Evolutionary conservation across 2,797 vertebrate genomes (phyloP).

Genomic region (Micropoecilia bifurca): DNA sequence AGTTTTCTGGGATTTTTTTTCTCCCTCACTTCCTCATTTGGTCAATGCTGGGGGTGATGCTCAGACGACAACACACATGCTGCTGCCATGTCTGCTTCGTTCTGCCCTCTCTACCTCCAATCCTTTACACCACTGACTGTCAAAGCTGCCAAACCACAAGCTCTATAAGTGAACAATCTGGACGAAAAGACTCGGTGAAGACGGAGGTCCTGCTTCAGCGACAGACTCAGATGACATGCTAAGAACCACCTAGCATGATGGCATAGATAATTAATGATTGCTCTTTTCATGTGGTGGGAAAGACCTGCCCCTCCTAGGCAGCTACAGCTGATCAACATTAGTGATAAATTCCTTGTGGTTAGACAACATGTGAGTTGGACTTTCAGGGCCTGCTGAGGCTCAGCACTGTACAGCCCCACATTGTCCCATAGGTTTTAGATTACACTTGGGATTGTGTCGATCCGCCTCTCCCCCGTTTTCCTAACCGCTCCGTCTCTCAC

Average conservation of each 20-base stretch:
- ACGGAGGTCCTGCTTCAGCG: conserved; percentile 74
- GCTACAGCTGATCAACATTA: conserved; percentile 85
- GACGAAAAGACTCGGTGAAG: conserved; percentile 55
- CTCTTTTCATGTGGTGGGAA: conserved; percentile 56
- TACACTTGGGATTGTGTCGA: conserved; percentile 73
- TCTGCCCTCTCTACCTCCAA: conserved; percentile 59
- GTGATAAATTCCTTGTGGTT: conserved; percentile 85
- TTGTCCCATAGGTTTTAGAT: conserved; percentile 82
- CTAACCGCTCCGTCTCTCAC: conserved; percentile 15
- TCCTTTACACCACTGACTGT: conserved; percentile 69
- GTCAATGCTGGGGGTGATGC: conserved; percentile 47
- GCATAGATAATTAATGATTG: conserved; percentile 78
- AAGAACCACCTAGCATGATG: conserved; percentile 70
- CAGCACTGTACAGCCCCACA: conserved; percentile 57
- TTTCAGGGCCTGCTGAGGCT: conserved; percentile 58
- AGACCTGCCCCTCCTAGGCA: conserved; percentile 37
- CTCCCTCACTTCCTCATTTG: conserved; percentile 10
- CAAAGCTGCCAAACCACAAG: conserved; percentile 66
- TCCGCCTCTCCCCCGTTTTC: conserved; percentile 46
- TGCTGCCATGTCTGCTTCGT: conserved; percentile 63
- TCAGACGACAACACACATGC: conserved; percentile 48
- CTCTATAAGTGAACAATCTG: conserved; percentile 72
- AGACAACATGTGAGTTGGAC: conserved; percentile 81
- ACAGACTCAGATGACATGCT: conserved; percentile 71
- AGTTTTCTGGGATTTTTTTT: not conserved